phyloP scores from a whole-genome alignment of 2,888 invertebrate genomes.

The Sinelater perroti region DNA sequence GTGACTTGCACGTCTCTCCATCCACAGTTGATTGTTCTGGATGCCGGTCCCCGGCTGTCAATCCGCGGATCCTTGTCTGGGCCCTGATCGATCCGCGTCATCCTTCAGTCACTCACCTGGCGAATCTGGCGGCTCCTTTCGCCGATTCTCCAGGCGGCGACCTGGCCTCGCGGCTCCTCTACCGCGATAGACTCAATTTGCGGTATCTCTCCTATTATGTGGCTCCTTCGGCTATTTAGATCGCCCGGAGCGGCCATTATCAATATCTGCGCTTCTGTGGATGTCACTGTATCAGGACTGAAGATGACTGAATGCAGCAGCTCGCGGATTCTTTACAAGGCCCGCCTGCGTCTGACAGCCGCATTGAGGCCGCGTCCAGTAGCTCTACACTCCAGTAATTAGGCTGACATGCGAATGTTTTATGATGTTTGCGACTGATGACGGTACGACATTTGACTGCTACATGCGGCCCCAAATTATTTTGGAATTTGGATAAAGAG shows the following conservation, averaged over 20 bases:
- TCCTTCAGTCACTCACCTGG: neutral
- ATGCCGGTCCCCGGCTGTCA: conserved; percentile 43
- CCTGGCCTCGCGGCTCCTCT: no score
- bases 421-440: conserved; percentile 31
- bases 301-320: conserved; percentile 56
- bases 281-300: conserved; percentile 48
- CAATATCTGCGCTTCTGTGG: conserved; percentile 48
- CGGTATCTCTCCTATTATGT: conserved; percentile 38
- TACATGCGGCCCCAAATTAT: conserved; percentile 1
- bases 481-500: neutral
- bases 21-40: conserved; percentile 48
- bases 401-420: conserved; percentile 51
- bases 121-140: no score
- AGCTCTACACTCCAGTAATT: conserved; percentile 53
- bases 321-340: conserved; percentile 57
- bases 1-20: conserved; percentile 47
- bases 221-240: conserved; percentile 46
- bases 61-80: conserved; percentile 36
- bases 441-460: conserved; percentile 14
- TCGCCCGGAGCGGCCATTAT: conserved; percentile 46
- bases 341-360: conserved; percentile 53
- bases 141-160: no score
- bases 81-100: conserved; percentile 26
- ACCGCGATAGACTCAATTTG: conserved; percentile 36
- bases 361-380: conserved; percentile 56